Base-by-base conservation (phyloP, 1,140 invertebrate genomes). In the Cydia amplana region DNA sequence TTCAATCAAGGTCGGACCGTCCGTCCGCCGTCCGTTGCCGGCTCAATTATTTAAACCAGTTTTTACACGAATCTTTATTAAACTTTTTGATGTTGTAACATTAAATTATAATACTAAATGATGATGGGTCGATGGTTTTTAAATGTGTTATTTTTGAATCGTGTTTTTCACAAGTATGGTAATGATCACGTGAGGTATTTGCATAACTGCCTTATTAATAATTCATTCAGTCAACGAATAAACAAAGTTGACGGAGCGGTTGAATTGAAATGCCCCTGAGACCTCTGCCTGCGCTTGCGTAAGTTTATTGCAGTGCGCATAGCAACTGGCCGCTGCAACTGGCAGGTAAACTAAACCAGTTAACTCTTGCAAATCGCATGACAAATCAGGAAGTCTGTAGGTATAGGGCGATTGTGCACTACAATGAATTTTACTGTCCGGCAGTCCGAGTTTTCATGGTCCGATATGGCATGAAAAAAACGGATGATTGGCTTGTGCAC, bases 1-100 rank as follows among this genome's bases (percentile, higher is more conserved):
- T 91, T 91, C 89, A 90, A 92, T 91, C 91, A 91, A 92, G 91
- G 91, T 91, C 91, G 86, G 83, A 70, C 83, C 78, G 81, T 80
- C 72, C 79, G 77, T 82, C 84, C 81, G 76, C 64, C 63, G 65
- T 25, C 73, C 51, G 49, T 75, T 78, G 75, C 55, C 77, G 73
- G 74, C 78, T 83, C 80, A 87, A 84, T 87, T 87, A 85, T 60
- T 60, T 82, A 82, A 51, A 72, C 78, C 73, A 65, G 72, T 74
- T 81, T 77, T 80, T 76, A 78, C 18, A 77, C 75, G 74, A 28
- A 28, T 55, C 51, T 73, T 51, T 64, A 55, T 74, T 76, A 67
- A 74, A 40, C 14, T 75, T 75, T 75, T 78, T 78, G 49, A 51
- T 64, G 60, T 18, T 63, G 46, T 49, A 75, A 70, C 18, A 43